Conservation (phyloP, 2,113 vertebrate genomes). For the Orientallactaga bullata region DNA sequence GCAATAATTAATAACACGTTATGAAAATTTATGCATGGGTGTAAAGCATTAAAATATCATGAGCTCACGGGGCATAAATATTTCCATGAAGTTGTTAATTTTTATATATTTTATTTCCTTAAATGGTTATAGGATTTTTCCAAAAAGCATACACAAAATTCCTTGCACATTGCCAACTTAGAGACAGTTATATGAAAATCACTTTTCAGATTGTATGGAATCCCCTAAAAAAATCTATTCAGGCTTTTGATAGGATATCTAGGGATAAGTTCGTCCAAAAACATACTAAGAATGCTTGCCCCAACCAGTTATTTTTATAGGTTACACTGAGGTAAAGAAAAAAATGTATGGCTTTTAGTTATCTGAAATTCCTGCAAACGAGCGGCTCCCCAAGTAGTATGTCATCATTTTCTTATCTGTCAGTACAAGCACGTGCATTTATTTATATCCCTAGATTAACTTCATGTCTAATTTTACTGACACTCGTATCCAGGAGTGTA, state of each 20-base stretch:
- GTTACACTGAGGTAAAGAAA: constrained; percentile 32
- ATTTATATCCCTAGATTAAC: constrained; percentile 77
- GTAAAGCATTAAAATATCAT: constrained; percentile 45
- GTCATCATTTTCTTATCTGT: constrained; percentile 44
- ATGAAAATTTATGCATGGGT: constrained; percentile 43
- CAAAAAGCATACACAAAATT: constrained; percentile 70
- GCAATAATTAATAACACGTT: constrained; percentile 44
- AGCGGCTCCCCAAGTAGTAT: constrained; percentile 4
- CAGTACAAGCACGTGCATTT: constrained; percentile 66
- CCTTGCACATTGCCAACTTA: constrained; percentile 65
- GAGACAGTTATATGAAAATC: constrained; percentile 59
- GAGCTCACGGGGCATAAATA: constrained; percentile 55
- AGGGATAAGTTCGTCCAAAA: constrained; percentile 36
- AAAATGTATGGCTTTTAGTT: constrained; percentile 39
- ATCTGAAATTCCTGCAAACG: constrained; percentile 58
- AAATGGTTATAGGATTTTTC: constrained; percentile 60
- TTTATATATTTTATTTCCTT: constrained; percentile 74
- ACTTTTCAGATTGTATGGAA: constrained; percentile 52
- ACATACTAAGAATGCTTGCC: background rate
- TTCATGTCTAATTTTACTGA: constrained; percentile 68
- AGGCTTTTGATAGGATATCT: constrained; percentile 40
- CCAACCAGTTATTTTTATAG: constrained; percentile 29
- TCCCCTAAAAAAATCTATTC: background rate
- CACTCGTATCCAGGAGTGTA: background rate
- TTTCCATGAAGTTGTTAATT: constrained; percentile 71